Conservation (phyloP, 2,888 invertebrate species). For the Malachius bipustulatus region DNA sequence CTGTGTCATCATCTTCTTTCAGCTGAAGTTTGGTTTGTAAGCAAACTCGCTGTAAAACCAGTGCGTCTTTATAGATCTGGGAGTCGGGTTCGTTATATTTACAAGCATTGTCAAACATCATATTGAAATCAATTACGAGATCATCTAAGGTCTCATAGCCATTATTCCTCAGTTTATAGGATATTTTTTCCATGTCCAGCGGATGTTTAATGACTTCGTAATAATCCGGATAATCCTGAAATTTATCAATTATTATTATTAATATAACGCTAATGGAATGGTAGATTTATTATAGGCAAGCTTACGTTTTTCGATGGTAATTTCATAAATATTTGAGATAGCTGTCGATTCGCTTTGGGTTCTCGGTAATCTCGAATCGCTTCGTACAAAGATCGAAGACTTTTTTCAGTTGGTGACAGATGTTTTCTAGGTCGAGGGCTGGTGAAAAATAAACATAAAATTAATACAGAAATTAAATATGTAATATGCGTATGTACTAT, state of each 20-base stretch:
- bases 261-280: not conserved
- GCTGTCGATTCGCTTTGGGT: constrained; percentile 69
- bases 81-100: constrained; percentile 97
- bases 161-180: constrained; percentile 67
- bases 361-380: constrained; percentile 82
- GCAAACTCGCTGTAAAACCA: constrained; percentile 82
- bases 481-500: no score
- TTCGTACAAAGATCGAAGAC: constrained; percentile 76
- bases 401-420: constrained; percentile 54
- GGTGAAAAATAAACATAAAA: no score
- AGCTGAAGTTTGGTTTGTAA: constrained; percentile 84
- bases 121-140: constrained; percentile 73
- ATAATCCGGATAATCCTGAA: constrained; percentile 86
- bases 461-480: no score
- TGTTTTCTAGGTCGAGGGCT: constrained; percentile 39
- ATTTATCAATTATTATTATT: not conserved
- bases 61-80: constrained; percentile 92
- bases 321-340: constrained; percentile 91
- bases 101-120: constrained; percentile 95
- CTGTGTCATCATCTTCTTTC: constrained; percentile 66
- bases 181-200: constrained; percentile 91
- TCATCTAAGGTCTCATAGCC: constrained; percentile 76
- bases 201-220: constrained; percentile 95
- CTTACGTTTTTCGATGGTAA: constrained; percentile 75
- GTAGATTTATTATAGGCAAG: constrained; percentile 10